Conservation (phyloP, 2,113 vertebrate species). For the Tupaia chinensis region DNA sequence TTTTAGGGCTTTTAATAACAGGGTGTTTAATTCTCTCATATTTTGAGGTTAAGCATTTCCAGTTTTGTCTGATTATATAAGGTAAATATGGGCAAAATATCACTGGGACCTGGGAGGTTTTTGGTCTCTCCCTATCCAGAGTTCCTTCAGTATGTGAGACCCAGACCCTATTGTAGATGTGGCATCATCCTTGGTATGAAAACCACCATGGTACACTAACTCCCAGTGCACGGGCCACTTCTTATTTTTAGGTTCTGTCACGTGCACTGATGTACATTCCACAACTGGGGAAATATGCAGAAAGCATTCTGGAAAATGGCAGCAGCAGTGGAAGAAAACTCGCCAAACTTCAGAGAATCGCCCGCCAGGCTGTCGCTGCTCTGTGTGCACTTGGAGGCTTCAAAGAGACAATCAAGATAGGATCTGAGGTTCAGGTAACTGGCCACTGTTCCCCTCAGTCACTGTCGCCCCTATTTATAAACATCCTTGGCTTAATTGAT, state of each 20-base stretch:
- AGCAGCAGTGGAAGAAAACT: constrained; percentile 96
- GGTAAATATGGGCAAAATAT: neutral
- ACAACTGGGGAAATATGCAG: constrained; percentile 96
- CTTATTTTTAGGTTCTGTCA: constrained; percentile 92
- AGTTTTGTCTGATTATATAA: neutral
- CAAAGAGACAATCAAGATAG: constrained; percentile 99
- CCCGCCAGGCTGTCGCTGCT: constrained; percentile 97
- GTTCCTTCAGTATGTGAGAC: neutral
- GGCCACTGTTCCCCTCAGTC: neutral
- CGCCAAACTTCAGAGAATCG: constrained; percentile 96
- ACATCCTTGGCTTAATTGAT: neutral
- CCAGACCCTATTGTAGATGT: neutral
- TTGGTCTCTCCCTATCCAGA: neutral
- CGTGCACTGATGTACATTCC: constrained; percentile 98
- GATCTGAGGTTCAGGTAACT: constrained; percentile 98
- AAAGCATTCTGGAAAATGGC: constrained; percentile 97
- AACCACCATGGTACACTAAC: neutral
- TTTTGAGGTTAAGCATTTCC: neutral
- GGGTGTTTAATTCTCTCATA: neutral
- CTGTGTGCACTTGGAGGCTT: constrained; percentile 98
- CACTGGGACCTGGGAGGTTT: neutral
- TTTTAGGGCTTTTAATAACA: neutral
- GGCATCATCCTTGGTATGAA: neutral
- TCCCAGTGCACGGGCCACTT: neutral
- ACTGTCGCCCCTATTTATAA: neutral